Evolutionary conservation across 1,140 invertebrate species (phyloP).

Genomic region (Magallana angulata): DNA sequence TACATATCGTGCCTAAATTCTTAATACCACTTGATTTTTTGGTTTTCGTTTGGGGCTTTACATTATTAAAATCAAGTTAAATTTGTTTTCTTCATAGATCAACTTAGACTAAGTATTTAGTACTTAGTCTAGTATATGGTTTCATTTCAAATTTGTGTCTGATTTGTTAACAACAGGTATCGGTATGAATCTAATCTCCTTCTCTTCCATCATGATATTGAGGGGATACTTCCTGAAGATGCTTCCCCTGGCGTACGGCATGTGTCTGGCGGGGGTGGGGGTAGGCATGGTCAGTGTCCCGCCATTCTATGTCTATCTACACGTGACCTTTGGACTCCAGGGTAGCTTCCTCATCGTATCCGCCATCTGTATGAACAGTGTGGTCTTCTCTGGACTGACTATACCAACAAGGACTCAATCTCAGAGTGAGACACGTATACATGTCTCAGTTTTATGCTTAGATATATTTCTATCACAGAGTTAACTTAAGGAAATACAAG

Average conservation of each 20-base stretch:
- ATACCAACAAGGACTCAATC: neutral
- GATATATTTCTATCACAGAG: no score
- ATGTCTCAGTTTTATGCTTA: no score
- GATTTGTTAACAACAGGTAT: neutral
- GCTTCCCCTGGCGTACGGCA: neutral
- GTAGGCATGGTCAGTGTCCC: neutral
- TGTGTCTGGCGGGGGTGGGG: neutral
- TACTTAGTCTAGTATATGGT: no score
- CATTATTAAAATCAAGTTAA: no score
- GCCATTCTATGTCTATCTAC: neutral
- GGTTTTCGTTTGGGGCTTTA: no score
- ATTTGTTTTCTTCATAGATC: no score
- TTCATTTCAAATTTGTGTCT: no score
- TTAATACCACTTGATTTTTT: no score
- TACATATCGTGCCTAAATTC: neutral
- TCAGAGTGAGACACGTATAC: neutral
- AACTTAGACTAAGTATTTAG: no score
- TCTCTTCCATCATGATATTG: neutral
- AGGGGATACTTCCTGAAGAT: slow-evolving; percentile 6
- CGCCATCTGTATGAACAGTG: neutral
- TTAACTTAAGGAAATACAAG: no score
- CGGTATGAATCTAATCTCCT: neutral
- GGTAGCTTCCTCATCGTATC: neutral
- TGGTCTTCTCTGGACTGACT: neutral
- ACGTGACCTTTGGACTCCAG: neutral